phyloP scores from a whole-genome alignment of 2,113 vertebrate genomes.

The Engraulis encrasicolus region DNA sequence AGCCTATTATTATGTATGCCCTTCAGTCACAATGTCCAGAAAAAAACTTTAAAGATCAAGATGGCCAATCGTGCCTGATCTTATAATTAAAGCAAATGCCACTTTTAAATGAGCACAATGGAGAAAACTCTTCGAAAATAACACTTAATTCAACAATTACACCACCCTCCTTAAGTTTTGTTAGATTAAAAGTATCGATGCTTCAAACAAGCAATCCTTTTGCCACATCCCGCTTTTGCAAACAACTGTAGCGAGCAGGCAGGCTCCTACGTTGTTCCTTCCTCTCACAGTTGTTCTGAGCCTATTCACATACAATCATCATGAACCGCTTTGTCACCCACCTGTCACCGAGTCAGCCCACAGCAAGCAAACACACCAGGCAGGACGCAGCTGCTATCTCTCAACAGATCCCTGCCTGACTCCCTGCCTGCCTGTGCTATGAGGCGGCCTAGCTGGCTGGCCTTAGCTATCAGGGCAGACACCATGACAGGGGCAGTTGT shows the following conservation, averaged over 20 bases:
- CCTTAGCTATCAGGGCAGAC: too few relatives aligned
- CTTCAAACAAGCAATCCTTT: neutral
- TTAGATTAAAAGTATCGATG: neutral
- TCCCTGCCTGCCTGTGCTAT: neutral
- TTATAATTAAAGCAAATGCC: too few relatives aligned
- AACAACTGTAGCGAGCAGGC: neutral
- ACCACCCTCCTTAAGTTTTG: neutral
- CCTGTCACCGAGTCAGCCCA: slow-evolving; percentile 21
- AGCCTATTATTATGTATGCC: too few relatives aligned
- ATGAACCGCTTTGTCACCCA: neutral
- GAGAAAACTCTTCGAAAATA: too few relatives aligned
- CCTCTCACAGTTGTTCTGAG: neutral
- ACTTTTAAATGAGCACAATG: too few relatives aligned
- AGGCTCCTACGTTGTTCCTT: too few relatives aligned
- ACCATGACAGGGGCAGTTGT: too few relatives aligned
- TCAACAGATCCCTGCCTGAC: slow-evolving; percentile 12
- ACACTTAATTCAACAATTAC: too few relatives aligned
- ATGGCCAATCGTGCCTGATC: too few relatives aligned
- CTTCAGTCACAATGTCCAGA: too few relatives aligned
- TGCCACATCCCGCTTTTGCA: neutral
- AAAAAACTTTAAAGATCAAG: too few relatives aligned
- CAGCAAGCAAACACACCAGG: neutral
- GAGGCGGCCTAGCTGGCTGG: too few relatives aligned
- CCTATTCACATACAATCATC: neutral
- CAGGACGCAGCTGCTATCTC: neutral